Base-by-base conservation (phyloP, 2,888 invertebrate genomes). In the Folsomia candida region DNA sequence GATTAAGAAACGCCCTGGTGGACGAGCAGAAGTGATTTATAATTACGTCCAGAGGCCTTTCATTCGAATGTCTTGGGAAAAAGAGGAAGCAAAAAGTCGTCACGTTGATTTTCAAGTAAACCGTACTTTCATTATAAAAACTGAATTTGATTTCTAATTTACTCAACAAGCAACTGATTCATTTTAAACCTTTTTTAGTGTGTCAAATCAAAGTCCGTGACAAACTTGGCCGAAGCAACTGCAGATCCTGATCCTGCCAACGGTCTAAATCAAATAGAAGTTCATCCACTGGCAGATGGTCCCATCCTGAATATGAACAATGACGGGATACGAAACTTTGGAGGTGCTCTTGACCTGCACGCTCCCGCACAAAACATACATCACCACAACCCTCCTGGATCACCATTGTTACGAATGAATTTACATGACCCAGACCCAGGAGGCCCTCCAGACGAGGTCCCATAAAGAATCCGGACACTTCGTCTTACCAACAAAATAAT, bases 11-110 rank as follows among this genome's bases (percentile, higher is more conserved):
- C 87, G 98, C 24, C 93, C 97, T 0, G 97, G 97, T 1, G 95
- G 95, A 0, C 87, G 97, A 2, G 92, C 97, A 0, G 98, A 99
- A 85, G 94, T 98, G 1, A 97, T 99, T 78, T 99, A 99, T 86
- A 99, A 98, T 85, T 99, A 99, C 83, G 98, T 99, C 0, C 99
- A 99, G 83, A 87, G 99, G 0, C 99, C 99, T 0, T 99, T 99
- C 84, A 93, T 99, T 67, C 96, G 97, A 82, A 95, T 96, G 93
- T 96, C 96, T 0, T 99, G 99, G 99, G 99, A 99, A 83, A 99
- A 99, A 81, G 99, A 99, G 82, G 99, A 99, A 81, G 98, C 97
- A 0, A 97, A 97, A 82, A 96, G 95, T 81, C 89, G 99, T 0
- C 99, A 99, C 82, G 99, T 99, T 0, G 99, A 99, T 84, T 99